A percentile compares a stretch with the other conserved stretches of the same genome.
Evolutionary conservation across 2,888 invertebrate genomes (phyloP).

Genomic region (Schizaphis graminum): DNA sequence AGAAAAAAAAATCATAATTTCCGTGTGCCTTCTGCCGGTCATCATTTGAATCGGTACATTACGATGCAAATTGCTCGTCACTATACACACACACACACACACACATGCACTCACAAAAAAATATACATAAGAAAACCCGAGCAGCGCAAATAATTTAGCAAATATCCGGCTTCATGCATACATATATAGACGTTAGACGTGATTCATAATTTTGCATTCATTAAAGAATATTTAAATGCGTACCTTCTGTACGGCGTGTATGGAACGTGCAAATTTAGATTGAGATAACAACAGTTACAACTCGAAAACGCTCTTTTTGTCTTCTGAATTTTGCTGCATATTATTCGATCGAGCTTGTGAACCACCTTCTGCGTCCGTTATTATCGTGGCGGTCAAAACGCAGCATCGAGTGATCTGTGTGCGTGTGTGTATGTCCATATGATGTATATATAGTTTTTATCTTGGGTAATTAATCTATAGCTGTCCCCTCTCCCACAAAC

Average conservation of each 20-base stretch:
- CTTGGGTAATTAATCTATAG: neutral
- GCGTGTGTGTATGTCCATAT: no score
- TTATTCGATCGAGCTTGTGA: neutral
- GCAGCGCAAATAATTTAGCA: constrained; percentile 37
- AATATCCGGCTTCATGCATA: constrained; percentile 11
- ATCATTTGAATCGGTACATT: constrained; percentile 32
- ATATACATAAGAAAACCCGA: neutral
- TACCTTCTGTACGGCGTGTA: neutral
- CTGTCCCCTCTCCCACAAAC: neutral
- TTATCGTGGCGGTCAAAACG: neutral
- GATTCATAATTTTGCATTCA: constrained; percentile 28
- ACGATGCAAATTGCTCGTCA: constrained; percentile 40
- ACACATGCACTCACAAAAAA: neutral
- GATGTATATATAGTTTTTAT: no score
- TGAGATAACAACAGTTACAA: neutral
- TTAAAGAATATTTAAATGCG: neutral
- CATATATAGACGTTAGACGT: neutral
- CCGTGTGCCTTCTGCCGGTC: constrained; percentile 35
- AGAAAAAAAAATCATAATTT: constrained; percentile 42
- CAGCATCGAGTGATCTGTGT: neutral
- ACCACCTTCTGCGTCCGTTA: neutral
- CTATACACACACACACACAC: neutral
- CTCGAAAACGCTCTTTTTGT: neutral
- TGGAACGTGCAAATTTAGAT: neutral
- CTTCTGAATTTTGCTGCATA: neutral